Conservation (phyloP, 2,113 vertebrate genomes). For the Nematolebias whitei region DNA sequence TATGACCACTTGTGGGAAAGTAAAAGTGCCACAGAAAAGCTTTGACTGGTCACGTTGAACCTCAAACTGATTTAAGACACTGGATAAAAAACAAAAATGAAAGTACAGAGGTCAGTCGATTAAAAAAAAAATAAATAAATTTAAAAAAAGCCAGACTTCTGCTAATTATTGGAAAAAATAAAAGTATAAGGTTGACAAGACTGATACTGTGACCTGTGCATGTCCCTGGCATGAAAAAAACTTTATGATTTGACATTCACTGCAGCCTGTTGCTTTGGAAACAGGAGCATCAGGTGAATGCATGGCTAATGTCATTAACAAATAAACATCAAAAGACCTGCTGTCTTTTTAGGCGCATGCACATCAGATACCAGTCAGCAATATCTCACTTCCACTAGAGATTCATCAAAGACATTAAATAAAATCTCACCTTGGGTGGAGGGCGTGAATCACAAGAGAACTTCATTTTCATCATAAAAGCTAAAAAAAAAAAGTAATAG, state of each 20-base stretch:
- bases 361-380: constrained; percentile 14
- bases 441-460: constrained; percentile 1
- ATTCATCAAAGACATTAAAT: constrained; percentile 26
- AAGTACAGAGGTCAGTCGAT: too few species aligned
- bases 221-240: constrained; percentile 19
- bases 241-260: constrained; percentile 21
- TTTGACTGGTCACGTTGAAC: constrained; percentile 8
- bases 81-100: too few species aligned
- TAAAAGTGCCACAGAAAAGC: constrained; percentile 3
- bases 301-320: constrained; percentile 53
- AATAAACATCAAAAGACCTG: constrained; percentile 34
- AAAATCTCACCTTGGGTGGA: constrained; percentile 4
- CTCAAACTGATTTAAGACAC: not conserved
- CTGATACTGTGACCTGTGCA: constrained; percentile 1
- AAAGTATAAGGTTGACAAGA: not conserved
- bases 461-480: constrained; percentile 10
- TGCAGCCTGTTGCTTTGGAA: constrained; percentile 57
- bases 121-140: too few species aligned
- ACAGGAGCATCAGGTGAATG: constrained; percentile 37
- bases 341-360: constrained; percentile 9
- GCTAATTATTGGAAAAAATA: not conserved
- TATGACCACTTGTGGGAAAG: not conserved
- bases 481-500: not conserved
- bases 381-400: constrained; percentile 8
- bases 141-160: too few species aligned